Conservation (phyloP, 2,113 vertebrate genomes). For the Pelobates fuscus region DNA sequence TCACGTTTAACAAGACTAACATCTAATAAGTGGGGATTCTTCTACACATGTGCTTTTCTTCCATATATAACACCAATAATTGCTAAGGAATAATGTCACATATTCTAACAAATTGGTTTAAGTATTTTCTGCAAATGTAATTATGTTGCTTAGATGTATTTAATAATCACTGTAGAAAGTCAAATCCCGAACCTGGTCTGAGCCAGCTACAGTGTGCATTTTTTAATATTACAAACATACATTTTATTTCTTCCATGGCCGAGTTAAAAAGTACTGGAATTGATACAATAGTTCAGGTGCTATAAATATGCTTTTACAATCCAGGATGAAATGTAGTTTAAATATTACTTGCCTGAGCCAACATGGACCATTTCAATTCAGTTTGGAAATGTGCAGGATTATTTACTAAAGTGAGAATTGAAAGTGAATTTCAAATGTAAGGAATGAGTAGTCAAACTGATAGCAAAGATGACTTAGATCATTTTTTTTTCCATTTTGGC, state of each 20-base stretch:
- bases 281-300: conserved; percentile 20
- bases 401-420: too few species aligned
- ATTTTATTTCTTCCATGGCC: conserved; percentile 11
- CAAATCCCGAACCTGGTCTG: conserved; percentile 2
- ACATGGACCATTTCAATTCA: too few species aligned
- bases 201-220: conserved; percentile 6
- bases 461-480: too few species aligned
- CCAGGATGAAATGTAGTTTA: too few species aligned
- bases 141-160: conserved; percentile 30
- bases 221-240: conserved; percentile 16
- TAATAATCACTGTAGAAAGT: conserved; percentile 23
- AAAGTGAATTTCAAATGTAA: too few species aligned
- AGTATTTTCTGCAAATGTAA: conserved; percentile 32
- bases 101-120: conserved; percentile 31
- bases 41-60: conserved; percentile 34
- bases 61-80: conserved; percentile 3
- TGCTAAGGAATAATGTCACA: conserved; percentile 24
- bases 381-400: too few species aligned
- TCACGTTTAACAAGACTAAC: conserved; percentile 1
- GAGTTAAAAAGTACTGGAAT: conserved; percentile 1
- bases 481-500: too few species aligned
- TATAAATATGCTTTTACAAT: conserved; percentile 32
- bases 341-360: too few species aligned
- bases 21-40: background rate
- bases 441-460: too few species aligned